phyloP scores from a whole-genome alignment of 2,888 invertebrate species.

The Ormyrus labotus region DNA sequence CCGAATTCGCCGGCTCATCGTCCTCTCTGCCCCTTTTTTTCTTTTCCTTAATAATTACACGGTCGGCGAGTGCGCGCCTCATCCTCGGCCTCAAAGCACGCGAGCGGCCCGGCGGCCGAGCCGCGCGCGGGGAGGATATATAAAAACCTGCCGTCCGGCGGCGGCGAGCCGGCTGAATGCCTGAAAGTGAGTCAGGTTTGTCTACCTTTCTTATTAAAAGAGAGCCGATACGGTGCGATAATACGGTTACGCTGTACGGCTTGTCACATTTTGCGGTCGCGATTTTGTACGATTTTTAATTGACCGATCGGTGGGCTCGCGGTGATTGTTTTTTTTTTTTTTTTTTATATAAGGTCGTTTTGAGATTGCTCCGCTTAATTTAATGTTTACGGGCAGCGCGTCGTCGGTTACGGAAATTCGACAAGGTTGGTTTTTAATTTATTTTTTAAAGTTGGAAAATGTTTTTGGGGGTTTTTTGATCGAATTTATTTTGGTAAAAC shows the following conservation, averaged over 20 bases:
- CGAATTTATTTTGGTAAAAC: no score
- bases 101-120: background rate
- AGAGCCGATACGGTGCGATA: conserved; percentile 28
- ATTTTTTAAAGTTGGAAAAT: no score
- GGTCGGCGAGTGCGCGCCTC: background rate
- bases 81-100: background rate
- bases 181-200: conserved; percentile 37
- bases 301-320: background rate
- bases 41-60: conserved; percentile 12
- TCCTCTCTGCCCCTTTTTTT: background rate
- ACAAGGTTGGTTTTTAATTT: no score
- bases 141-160: background rate
- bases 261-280: conserved; percentile 22
- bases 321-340: background rate
- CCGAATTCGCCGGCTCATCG: background rate
- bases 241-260: conserved; percentile 1
- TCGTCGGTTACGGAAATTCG: no score
- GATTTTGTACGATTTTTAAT: background rate
- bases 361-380: no score
- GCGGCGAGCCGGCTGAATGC: background rate
- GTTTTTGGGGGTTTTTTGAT: no score
- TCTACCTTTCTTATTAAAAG: conserved; percentile 36
- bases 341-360: background rate
- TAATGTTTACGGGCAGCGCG: no score
- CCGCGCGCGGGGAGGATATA: background rate